Percentiles rank a stretch among this genome's conserved stretches.
Evolutionary conservation across 2,113 vertebrate species (phyloP).

Genomic region (Ptilonorhynchus violaceus): DNA sequence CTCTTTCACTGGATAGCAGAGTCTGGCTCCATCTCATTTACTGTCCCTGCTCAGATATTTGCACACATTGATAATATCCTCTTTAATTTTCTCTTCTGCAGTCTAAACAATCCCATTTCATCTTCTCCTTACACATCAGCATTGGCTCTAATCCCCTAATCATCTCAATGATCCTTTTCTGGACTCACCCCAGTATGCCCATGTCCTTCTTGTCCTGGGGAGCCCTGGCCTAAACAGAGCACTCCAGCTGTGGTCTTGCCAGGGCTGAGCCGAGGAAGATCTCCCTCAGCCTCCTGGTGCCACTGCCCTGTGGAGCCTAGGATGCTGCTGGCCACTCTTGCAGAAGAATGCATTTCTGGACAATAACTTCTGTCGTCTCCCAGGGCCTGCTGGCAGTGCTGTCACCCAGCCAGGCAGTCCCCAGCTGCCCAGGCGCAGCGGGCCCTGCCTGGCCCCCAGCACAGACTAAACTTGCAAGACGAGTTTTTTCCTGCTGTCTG

Average conservation of each 20-base stretch:
- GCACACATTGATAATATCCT: background rate
- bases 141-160: background rate
- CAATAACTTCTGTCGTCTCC: too few relatives aligned
- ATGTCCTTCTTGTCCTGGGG: background rate
- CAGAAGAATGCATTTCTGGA: background rate
- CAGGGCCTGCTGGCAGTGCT: background rate
- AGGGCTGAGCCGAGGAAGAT: background rate
- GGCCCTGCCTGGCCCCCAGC: accelerated
- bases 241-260: accelerated
- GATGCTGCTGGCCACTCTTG: background rate
- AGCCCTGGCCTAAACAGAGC: background rate
- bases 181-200: too few relatives aligned
- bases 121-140: background rate
- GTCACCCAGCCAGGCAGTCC: background rate
- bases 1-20: background rate
- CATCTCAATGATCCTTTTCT: background rate
- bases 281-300: background rate
- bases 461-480: background rate
- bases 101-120: background rate
- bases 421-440: too few relatives aligned
- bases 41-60: background rate
- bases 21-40: background rate
- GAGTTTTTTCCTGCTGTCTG: background rate
- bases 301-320: background rate
- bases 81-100: background rate